Base-by-base conservation (phyloP, 53 echinoderm and acorn worm species). In the Holothuria scabra region DNA sequence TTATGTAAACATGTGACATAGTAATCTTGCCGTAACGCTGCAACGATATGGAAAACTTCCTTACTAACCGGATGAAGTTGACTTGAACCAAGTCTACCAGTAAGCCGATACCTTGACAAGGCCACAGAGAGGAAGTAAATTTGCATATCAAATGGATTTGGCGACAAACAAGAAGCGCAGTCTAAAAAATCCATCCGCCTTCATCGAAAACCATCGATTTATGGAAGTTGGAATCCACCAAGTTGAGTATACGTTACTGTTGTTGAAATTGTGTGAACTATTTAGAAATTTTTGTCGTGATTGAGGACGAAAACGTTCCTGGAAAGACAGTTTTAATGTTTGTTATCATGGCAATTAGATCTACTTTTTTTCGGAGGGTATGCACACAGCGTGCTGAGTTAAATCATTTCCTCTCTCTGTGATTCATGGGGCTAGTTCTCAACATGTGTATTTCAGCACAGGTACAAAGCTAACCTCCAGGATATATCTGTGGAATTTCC, bases 51-150 rank as follows among this genome's bases (percentile, higher is more conserved):
- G 72, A 23, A 48, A 44, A 46, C 44, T 26, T 72, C 48, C 72
- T 26, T 48, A 3, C 72, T 72, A 48, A 78, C 78, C 78, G 78
- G 78, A 78, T 78, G 78, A 78, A 56, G 31, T 52, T 23, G 78
- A 58, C 78, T 78, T 78, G 57, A 30, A 78, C 46, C 78, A 78
- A 78, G 82, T 81, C 65, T 72, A 75, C 92, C 94, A 89, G 94
- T 91, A 94, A 94, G 94, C 94, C 90, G 94, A 94, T 94, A 94
- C 82, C 91, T 91, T 81, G 62, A 92, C 94, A 94, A 94, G 94
- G 94, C 94, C 94, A 92, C 90, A 94, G 82, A 94, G 91, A 94
- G 94, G 94, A 94, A 94, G 92, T 94, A 84, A 89, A 91, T 92
- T 91, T 91, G 94, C 94, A 94, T 94, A 94, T 94, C 89, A 94